These are phyloP conservation scores for Drosophila lacertosa DNA, from an alignment of 1,140 invertebrate species.

Conservation along the genomic window DNA sequence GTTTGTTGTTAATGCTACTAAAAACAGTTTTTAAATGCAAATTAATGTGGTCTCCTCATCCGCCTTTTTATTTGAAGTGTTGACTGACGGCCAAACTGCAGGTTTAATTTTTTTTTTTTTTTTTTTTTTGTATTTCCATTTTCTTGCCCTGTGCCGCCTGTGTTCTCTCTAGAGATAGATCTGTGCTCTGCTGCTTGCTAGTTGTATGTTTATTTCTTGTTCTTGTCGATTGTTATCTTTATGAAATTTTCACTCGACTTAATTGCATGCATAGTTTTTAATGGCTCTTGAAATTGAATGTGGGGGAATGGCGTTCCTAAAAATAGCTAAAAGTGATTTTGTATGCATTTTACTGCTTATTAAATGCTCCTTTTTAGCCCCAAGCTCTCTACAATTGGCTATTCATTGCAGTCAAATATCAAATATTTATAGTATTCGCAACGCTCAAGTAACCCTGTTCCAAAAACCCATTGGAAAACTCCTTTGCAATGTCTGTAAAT, in stretches of 20 bases:
- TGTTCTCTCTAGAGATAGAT: conserved; percentile 22
- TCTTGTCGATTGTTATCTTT: conserved; percentile 82
- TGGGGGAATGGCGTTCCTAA: conserved; percentile 28
- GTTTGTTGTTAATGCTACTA: conserved; percentile 80
- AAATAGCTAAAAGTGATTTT: conserved; percentile 46
- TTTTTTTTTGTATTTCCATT: conserved; percentile 8
- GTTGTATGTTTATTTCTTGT: conserved; percentile 76
- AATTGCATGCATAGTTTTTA: conserved; percentile 80
- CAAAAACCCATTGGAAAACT: conserved; percentile 11
- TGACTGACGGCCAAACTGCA: conserved; percentile 67
- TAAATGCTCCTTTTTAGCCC: conserved; percentile 50
- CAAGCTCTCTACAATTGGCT: conserved; percentile 28
- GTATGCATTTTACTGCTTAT: conserved; percentile 67
- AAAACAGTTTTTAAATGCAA: conserved; percentile 81
- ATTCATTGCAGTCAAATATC: conserved; percentile 43
- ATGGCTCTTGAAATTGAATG: conserved; percentile 80
- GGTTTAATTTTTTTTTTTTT: conserved; percentile 20
- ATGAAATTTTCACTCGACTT: conserved; percentile 82
- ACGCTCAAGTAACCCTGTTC: conserved; percentile 33
- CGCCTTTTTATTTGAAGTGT: conserved; percentile 77
- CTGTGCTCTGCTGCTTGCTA: conserved; percentile 1
- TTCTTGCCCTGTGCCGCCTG: conserved; percentile 18
- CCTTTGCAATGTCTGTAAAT: conserved; percentile 47
- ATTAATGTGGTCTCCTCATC: conserved; percentile 68
- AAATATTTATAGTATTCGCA: conserved; percentile 38